phyloP scores from a whole-genome alignment of 1,140 invertebrate genomes.

The Heliconius hewitsoni region DNA sequence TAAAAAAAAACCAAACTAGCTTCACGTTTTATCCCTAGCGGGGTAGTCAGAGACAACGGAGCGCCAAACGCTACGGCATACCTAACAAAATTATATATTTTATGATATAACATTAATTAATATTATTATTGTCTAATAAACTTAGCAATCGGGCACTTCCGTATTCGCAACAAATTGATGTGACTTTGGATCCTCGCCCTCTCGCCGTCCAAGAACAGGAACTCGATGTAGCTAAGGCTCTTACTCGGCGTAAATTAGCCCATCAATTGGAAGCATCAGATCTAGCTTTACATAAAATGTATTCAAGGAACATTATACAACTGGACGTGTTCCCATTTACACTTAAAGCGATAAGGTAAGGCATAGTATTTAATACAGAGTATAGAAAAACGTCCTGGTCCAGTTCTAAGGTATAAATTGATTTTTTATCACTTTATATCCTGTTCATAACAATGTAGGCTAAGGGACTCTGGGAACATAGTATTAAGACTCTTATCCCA shows the following conservation, averaged over 20 bases:
- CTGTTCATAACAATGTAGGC: too few species aligned
- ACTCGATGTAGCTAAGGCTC: constrained; percentile 82
- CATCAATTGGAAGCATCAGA: constrained; percentile 81
- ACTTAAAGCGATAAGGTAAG: constrained; percentile 81
- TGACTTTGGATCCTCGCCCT: constrained; percentile 85
- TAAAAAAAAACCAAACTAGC: too few species aligned
- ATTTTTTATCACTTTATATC: too few species aligned
- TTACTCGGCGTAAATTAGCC: constrained; percentile 82
- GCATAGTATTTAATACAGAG: background rate
- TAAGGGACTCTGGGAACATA: too few species aligned
- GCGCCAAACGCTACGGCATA: too few species aligned
- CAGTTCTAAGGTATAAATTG: too few species aligned
- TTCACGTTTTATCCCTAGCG: too few species aligned
- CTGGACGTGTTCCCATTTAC: constrained; percentile 85
- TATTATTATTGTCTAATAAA: background rate
- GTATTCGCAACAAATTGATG: constrained; percentile 82
- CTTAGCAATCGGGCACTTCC: constrained; percentile 83
- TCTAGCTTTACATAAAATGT: constrained; percentile 86
- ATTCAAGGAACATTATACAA: constrained; percentile 85
- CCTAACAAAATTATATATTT: too few species aligned
- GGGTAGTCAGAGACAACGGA: too few species aligned
- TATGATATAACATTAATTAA: too few species aligned
- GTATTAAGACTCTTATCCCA: too few species aligned
- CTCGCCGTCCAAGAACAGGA: constrained; percentile 83
- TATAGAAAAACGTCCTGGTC: too few species aligned